A percentile compares a stretch with the other conserved stretches of the same genome.
phyloP scores from a whole-genome alignment of 2,888 invertebrate species.

The Platypus cylindrus region DNA sequence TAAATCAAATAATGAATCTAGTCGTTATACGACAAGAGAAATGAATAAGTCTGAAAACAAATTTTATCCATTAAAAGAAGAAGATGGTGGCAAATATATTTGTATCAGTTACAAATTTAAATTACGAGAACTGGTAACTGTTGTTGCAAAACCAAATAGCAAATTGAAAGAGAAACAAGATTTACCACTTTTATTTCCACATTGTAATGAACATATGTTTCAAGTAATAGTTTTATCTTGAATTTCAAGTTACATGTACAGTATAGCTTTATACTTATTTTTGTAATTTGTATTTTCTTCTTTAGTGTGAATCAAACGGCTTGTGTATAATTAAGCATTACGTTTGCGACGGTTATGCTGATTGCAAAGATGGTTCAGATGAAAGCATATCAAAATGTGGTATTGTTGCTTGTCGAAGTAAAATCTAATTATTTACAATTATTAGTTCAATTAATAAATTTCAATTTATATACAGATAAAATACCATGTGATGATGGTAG shows the following conservation, averaged over 20 bases:
- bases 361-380: slow-evolving; percentile 41
- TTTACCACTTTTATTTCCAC: slow-evolving; percentile 20
- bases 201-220: slow-evolving; percentile 31
- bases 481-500: slow-evolving; percentile 37
- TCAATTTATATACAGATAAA: slow-evolving; percentile 28
- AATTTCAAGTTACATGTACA: slow-evolving; percentile 1
- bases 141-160: slow-evolving; percentile 24
- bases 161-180: slow-evolving; percentile 16
- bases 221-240: slow-evolving; percentile 10
- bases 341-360: slow-evolving; percentile 40
- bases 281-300: slow-evolving; percentile 2
- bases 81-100: slow-evolving; percentile 29
- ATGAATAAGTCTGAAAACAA: slow-evolving; percentile 27
- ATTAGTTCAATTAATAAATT: too few species aligned
- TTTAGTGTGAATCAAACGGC: slow-evolving; percentile 27
- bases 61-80: slow-evolving; percentile 25
- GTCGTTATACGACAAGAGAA: slow-evolving; percentile 16
- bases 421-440: too few species aligned
- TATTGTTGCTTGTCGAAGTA: too few species aligned
- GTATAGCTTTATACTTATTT: too few species aligned
- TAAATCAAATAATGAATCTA: slow-evolving; percentile 2
- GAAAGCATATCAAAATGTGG: slow-evolving; percentile 35
- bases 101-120: slow-evolving; percentile 31
- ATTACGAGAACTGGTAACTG: slow-evolving; percentile 24
- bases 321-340: slow-evolving; percentile 38